Evolutionary conservation across 2,888 invertebrate genomes (phyloP).

Genomic region (Melieria crassipennis): DNA sequence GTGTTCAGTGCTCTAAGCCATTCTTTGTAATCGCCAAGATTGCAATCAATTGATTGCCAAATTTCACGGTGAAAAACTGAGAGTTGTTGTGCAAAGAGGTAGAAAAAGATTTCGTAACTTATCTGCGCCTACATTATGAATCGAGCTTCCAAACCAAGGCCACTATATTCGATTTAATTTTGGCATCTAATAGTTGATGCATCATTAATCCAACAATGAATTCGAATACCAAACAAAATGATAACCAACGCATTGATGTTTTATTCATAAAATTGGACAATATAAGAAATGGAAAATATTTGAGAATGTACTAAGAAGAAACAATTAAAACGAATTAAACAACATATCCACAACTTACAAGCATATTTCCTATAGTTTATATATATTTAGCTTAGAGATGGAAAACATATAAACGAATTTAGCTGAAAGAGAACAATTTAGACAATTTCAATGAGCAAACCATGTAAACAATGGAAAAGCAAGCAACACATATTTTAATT

Average conservation of each 20-base stretch:
- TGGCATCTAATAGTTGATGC: too few relatives aligned
- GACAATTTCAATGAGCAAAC: neutral
- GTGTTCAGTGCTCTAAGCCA: too few relatives aligned
- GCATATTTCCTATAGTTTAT: conserved; percentile 15
- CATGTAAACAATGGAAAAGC: neutral
- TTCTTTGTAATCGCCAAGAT: too few relatives aligned
- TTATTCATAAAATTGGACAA: neutral
- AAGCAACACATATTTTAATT: neutral
- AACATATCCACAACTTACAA: conserved; percentile 14
- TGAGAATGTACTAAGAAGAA: neutral
- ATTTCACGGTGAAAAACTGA: too few relatives aligned
- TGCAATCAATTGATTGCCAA: too few relatives aligned
- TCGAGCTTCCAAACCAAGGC: neutral
- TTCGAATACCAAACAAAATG: neutral
- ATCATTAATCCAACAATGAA: too few relatives aligned
- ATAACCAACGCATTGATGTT: neutral
- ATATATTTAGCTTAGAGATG: neutral
- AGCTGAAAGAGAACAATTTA: conserved; percentile 1
- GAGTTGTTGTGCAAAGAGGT: too few relatives aligned
- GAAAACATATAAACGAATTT: conserved; percentile 3
- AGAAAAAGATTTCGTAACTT: too few relatives aligned
- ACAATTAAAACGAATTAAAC: conserved; percentile 11
- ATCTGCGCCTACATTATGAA: neutral
- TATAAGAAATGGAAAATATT: neutral
- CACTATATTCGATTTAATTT: neutral